Base-by-base conservation (phyloP, 1,140 invertebrate genomes). In the Maconellicoccus hirsutus region DNA sequence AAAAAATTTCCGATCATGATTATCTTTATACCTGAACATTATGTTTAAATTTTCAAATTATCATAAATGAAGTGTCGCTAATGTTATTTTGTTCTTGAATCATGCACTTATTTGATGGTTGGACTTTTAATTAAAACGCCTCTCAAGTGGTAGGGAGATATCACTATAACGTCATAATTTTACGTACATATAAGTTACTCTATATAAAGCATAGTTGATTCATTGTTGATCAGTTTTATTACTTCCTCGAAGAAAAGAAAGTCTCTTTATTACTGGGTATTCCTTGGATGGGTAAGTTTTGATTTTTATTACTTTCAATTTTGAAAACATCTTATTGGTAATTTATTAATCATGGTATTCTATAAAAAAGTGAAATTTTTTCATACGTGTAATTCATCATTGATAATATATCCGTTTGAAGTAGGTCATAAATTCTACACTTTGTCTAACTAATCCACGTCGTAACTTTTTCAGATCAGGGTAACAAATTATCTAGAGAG, bases 401-500 rank as follows among this genome's bases (percentile, higher is more conserved):
- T 38, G 14, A 14, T 38, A 52, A 52, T 52, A 52, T 52, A 52
- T 52, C n/a, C 6, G 42, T 52, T 4, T 16, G n/a, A 52, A 16
- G 42, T 52, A 52, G 42, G 42, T 52, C 42, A 52, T 52, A 8
- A 52, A 52, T 8, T 8, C n/a, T 4, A 3, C 3, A 6, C 29
- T 4, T 4, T 52, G 12, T 14, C n/a, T 4, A 8, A 16, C 42
- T 52, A 52, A 52, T 52, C 42, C 42, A 8, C 42, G 42, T 52
- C 16, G 3, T 26, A 16, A 26, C 6, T 26, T 66, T 66, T 26
- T 10, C 61, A 66, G 61, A 66, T 66, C 21, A 66, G 21, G 21
- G 61, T 66, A 66, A 16, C 3, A 66, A 66, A 23, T 66, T 66
- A 26, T 66, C 25, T 66, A 66, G 25, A 66, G 25, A 66, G 61